These are phyloP conservation scores for Brenthis hecate DNA, from an alignment of 2,888 invertebrate species.

Conservation along the genomic window DNA sequence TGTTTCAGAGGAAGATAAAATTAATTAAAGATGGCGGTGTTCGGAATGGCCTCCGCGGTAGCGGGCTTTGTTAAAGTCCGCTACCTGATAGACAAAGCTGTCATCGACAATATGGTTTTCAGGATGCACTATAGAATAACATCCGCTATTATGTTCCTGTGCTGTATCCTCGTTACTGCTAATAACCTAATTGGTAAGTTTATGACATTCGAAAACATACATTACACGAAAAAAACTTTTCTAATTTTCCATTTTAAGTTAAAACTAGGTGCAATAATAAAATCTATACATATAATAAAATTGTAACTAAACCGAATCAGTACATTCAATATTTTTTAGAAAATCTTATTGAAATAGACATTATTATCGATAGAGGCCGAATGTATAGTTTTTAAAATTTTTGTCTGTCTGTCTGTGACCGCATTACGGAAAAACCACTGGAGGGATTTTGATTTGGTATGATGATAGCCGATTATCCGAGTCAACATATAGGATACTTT, in stretches of 20 bases:
- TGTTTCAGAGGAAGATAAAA: constrained; percentile 44
- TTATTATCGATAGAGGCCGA: no score
- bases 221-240: background rate
- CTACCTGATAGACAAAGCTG: constrained; percentile 92
- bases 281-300: no score
- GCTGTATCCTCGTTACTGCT: constrained; percentile 93
- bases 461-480: no score
- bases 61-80: constrained; percentile 95
- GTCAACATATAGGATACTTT: no score
- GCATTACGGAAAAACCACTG: no score
- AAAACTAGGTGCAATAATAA: no score
- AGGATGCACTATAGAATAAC: constrained; percentile 94
- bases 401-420: no score
- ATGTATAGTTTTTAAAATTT: no score
- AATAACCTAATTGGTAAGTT: constrained; percentile 94
- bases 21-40: constrained; percentile 86
- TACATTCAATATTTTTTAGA: no score
- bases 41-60: constrained; percentile 92
- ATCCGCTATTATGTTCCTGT: constrained; percentile 91
- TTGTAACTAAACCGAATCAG: no score
- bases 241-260: background rate
- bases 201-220: constrained; percentile 4
- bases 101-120: constrained; percentile 95
- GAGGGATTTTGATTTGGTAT: no score
- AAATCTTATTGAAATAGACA: no score